Evolutionary conservation across 1,140 invertebrate genomes (phyloP).

Genomic region (Ips typographus): DNA sequence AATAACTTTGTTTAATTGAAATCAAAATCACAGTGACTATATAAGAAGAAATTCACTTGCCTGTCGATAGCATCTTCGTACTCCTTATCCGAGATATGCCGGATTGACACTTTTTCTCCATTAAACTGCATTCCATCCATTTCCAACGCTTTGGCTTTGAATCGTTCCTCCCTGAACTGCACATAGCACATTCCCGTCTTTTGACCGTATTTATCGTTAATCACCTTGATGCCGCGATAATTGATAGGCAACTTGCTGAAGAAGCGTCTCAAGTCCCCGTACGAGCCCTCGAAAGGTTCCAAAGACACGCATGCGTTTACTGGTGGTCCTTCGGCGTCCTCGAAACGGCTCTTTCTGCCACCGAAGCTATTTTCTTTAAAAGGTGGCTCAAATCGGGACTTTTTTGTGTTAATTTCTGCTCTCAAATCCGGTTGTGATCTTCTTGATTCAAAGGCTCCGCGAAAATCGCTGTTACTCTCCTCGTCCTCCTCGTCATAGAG

Average conservation of each 20-base stretch:
- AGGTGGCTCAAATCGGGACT: no score
- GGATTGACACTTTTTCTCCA: constrained; percentile 63
- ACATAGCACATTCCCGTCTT: constrained; percentile 79
- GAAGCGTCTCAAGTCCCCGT: constrained; percentile 77
- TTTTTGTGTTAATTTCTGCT: no score
- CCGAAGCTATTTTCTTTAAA: not conserved
- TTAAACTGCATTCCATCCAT: constrained; percentile 60
- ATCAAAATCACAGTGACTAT: no score
- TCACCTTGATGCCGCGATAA: constrained; percentile 81
- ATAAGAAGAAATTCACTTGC: no score
- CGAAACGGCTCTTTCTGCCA: constrained; percentile 4
- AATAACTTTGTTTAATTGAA: no score
- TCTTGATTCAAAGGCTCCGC: no score
- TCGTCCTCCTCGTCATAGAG: no score
- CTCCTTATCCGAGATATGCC: constrained; percentile 62
- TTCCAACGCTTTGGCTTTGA: constrained; percentile 69
- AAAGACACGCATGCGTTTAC: constrained; percentile 65
- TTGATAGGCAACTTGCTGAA: constrained; percentile 78
- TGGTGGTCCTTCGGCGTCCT: constrained; percentile 43
- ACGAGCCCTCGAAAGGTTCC: constrained; percentile 57
- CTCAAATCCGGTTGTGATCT: no score
- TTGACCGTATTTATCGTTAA: constrained; percentile 76
- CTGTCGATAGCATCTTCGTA: constrained; percentile 67
- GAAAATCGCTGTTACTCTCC: no score
- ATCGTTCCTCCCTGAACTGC: constrained; percentile 68